A percentile compares a stretch with the other conserved stretches of the same genome.
phyloP scores from a whole-genome alignment of 2,888 invertebrate species.

The Phytoseiulus persimilis region DNA sequence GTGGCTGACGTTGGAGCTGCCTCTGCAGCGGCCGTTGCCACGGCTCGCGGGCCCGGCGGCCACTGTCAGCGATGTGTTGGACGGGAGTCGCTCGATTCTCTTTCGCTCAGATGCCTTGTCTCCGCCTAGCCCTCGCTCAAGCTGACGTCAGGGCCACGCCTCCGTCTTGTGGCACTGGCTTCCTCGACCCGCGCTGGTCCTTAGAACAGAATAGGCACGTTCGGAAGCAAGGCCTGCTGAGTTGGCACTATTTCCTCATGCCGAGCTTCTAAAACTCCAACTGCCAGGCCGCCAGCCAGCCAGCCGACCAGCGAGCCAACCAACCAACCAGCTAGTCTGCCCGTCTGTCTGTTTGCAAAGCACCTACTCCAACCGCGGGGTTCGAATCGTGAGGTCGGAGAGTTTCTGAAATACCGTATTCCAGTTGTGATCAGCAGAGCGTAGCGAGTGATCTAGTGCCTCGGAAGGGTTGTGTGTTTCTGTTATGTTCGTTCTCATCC shows the following conservation, averaged over 20 bases:
- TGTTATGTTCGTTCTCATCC: neutral
- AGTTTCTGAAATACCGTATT: neutral
- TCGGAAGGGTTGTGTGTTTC: neutral
- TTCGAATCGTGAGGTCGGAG: neutral
- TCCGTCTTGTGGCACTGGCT: conserved; percentile 34
- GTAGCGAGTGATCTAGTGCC: neutral
- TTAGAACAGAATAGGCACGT: conserved; percentile 32
- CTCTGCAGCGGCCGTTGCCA: neutral
- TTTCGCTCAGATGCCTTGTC: neutral
- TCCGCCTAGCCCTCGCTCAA: conserved; percentile 5
- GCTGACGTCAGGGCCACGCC: conserved; percentile 36
- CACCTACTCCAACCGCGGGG: neutral
- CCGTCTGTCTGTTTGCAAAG: neutral
- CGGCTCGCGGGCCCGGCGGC: neutral
- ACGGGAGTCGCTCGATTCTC: neutral
- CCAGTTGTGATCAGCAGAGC: neutral
- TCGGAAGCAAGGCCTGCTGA: conserved; percentile 32
- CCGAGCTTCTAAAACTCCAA: neutral
- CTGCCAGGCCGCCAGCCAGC: neutral
- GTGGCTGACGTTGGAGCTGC: neutral
- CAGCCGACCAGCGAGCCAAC: neutral
- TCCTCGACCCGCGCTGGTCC: conserved; percentile 25
- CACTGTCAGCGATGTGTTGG: conserved; percentile 5
- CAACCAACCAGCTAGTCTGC: neutral
- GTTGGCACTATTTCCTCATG: conserved; percentile 26